These are phyloP conservation scores for Tinamus major DNA, from an alignment of 2,797 vertebrate genomes.

Conservation along the genomic window DNA sequence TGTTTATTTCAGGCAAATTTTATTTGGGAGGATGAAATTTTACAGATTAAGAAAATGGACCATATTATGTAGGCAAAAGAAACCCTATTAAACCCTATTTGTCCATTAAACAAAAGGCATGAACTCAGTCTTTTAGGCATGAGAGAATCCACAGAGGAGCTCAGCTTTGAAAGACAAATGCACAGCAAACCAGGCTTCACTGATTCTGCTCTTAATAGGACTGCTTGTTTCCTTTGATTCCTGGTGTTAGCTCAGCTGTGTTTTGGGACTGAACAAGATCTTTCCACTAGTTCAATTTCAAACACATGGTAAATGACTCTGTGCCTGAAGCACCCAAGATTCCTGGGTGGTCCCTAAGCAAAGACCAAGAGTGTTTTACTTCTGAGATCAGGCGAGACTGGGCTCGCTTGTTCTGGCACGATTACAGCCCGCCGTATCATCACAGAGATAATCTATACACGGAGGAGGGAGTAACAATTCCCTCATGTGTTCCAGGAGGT, in stretches of 20 bases:
- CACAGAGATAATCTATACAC: rapidly evolving
- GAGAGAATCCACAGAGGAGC: slow-evolving; percentile 32
- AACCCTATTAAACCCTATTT: background rate
- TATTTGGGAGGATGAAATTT: background rate
- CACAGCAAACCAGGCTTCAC: slow-evolving; percentile 19
- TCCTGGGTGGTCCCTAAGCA: slow-evolving; percentile 54
- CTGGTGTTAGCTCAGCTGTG: slow-evolving; percentile 69
- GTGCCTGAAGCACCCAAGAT: slow-evolving; percentile 54
- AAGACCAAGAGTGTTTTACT: background rate
- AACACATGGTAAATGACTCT: slow-evolving; percentile 57
- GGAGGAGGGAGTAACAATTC: background rate
- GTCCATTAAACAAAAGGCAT: background rate
- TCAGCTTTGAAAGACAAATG: slow-evolving; percentile 55
- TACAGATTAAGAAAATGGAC: background rate
- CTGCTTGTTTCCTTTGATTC: slow-evolving; percentile 71
- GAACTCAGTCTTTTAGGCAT: background rate
- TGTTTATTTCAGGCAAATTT: background rate
- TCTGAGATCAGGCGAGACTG: background rate
- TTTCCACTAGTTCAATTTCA: slow-evolving; percentile 66
- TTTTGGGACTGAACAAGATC: slow-evolving; percentile 68
- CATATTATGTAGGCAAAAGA: background rate
- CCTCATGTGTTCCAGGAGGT: background rate
- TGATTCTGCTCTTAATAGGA: slow-evolving; percentile 56
- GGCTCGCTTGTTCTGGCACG: rapidly evolving
- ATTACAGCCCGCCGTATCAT: rapidly evolving